Conservation (phyloP, 2,113 vertebrate species). For the Saccopteryx bilineata region DNA sequence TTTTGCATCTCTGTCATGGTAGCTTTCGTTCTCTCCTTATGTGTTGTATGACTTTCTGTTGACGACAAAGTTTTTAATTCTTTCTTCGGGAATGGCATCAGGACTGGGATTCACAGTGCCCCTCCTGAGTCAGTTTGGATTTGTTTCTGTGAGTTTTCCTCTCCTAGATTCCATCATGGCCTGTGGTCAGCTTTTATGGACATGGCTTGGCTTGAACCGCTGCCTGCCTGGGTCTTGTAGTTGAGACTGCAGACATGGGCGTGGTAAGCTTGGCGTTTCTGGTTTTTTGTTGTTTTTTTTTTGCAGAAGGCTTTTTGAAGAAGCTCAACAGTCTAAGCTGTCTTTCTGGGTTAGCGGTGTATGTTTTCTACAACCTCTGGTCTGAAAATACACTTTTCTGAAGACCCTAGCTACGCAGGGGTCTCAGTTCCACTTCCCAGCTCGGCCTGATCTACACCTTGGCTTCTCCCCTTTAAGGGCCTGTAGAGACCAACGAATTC, state of each 20-base stretch:
- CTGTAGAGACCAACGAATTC: not conserved
- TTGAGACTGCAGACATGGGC: not conserved
- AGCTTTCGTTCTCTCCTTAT: not conserved
- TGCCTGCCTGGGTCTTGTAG: rapidly evolving
- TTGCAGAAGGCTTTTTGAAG: not conserved
- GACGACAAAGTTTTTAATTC: not conserved
- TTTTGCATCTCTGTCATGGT: not conserved
- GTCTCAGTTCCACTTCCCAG: not conserved
- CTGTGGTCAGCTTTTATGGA: not conserved
- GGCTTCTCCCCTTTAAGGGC: not conserved
- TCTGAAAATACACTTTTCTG: not conserved
- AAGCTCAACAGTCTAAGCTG: not conserved
- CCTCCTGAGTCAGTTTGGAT: not conserved
- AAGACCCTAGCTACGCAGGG: not conserved
- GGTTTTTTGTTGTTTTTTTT: not conserved
- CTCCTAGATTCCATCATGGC: not conserved
- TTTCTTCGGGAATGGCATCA: not conserved
- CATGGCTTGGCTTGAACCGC: not conserved
- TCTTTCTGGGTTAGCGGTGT: not conserved
- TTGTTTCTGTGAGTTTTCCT: not conserved
- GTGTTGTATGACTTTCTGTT: not conserved
- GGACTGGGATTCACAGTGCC: not conserved
- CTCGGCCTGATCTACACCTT: not conserved
- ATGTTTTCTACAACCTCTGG: not conserved
- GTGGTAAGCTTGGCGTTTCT: not conserved